Base-by-base conservation (phyloP, 2,797 vertebrate species). In the Myotis daubentonii region DNA sequence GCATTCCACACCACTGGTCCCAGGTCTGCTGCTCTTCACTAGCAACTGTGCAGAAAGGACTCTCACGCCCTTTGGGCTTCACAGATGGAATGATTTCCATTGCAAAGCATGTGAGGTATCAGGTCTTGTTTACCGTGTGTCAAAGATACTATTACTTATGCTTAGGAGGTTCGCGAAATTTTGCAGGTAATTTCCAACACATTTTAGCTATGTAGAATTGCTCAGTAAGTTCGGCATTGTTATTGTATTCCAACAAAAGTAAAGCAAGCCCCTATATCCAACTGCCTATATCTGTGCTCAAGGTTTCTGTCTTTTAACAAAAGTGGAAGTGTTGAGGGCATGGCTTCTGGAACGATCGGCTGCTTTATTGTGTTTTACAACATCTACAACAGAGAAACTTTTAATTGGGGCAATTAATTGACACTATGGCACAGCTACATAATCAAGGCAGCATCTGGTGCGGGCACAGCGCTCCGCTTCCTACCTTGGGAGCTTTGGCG, bases 401-500 rank as follows among this genome's bases (percentile, higher is more conserved):
- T 12, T 47, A 93, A 81, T 38, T 79, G 38, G 60, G 84, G 68
- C 79, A 89, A 83, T 28, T 78, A 94, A 91, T 95, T 95, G 44
- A 75, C 38, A 51, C 66, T 66, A 41, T 65, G 8, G 36, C 89
- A 94, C 71, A 93, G 53, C 70, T 55, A 93, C 93, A 88, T n/a
- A 91, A 97, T 71, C 81, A 82, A 38, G 1, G 4, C 47, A 88
- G 94, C 95, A 96, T 33, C 87, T 95, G 94, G 85, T 72, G 65
- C 19, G 6, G 13, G 62, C 13, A 85, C 5, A 5, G 2, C 3
- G 51, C 25, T 97, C 84, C 4, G 65, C 66, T 82, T 95, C 98
- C 95, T 99, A 99, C 98, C 98, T 99, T 99, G 87, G 98, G 98
- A 91, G 98, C 98, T 97, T 98, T 98, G 93, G 98, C 98, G 38